Evolutionary conservation across 2,113 vertebrate genomes (phyloP).

Genomic region (Vulpes vulpes): DNA sequence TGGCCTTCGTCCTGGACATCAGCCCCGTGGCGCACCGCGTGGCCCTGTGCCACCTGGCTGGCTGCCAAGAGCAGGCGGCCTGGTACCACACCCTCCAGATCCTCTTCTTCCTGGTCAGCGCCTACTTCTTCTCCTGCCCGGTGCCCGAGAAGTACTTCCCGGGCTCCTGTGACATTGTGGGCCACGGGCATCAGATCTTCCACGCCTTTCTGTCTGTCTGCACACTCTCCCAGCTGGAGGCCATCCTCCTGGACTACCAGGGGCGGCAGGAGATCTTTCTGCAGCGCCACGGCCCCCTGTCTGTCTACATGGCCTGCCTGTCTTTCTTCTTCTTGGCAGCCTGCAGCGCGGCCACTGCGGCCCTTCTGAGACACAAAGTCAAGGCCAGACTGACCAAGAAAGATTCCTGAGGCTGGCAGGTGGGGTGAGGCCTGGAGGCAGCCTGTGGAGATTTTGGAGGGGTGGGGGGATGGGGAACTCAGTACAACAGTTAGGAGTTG

Average conservation of each 20-base stretch:
- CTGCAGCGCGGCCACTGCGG: conserved; percentile 89
- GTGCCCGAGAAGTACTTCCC: conserved; percentile 95
- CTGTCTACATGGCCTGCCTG: conserved; percentile 88
- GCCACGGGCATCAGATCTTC: conserved; percentile 97
- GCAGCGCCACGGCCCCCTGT: conserved; percentile 87
- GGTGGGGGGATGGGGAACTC: not conserved
- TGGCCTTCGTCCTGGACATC: conserved; percentile 94
- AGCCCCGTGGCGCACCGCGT: conserved; percentile 94
- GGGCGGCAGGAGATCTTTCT: conserved; percentile 88
- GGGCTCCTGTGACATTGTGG: conserved; percentile 93
- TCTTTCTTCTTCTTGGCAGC: conserved; percentile 90
- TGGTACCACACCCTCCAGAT: conserved; percentile 94
- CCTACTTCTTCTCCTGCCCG: conserved; percentile 95
- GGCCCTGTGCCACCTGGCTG: conserved; percentile 88
- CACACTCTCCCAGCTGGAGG: conserved; percentile 95
- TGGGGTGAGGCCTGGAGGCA: not conserved
- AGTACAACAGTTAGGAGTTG: not conserved
- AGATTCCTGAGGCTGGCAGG: conserved; percentile 82
- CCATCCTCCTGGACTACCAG: conserved; percentile 93
- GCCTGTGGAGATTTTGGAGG: not conserved
- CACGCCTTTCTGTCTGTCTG: conserved; percentile 94
- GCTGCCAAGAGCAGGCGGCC: conserved; percentile 89
- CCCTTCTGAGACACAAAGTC: conserved; percentile 87
- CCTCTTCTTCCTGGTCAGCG: conserved; percentile 91
- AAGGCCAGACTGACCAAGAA: conserved; percentile 88